Base-by-base conservation (phyloP, 2,888 invertebrate species). In the Polyploca ridens region DNA sequence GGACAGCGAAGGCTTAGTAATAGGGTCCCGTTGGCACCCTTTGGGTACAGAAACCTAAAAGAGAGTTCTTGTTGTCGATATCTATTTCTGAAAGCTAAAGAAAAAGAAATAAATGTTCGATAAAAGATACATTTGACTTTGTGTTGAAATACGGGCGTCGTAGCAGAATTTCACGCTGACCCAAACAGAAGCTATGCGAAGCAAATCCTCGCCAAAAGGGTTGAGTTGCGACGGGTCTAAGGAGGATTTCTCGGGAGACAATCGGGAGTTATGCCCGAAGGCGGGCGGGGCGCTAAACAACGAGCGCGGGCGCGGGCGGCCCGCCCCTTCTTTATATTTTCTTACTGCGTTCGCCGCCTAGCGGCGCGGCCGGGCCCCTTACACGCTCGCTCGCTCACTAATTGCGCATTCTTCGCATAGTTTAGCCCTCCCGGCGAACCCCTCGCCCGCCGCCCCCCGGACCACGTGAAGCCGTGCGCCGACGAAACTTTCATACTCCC, bases 351-450 rank as follows among this genome's bases (percentile, higher is more conserved):
- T 93, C 93, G 92, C 92, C 93, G 90, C 90, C 91, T 91, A 85
- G 90, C 90, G 90, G 89, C 92, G 89, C 93, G 94, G 94, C 94
- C 94, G 95, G 95, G 95, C 95, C 93, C 93, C 94, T 91, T 94
- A 94, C 94, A 94, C 94, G 95, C 95, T 95, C 95, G 96, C 95
- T 95, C 96, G 96, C 96, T 96, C 97, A 97, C 97, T 97, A 97
- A 98, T 98, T 97, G 97, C 97, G 97, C 97, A 98, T 97, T 98
- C 97, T 97, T 97, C 97, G 97, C 97, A 97, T 97, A 97, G 97
- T 97, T 97, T 97, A 96, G 96, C 95, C 95, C 96, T 96, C 95
- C 95, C 92, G 93, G 91, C 94, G 93, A 86, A 87, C 94, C 94
- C 94, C 91, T 88, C 93, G 90, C 91, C 90, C 84, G 84, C 90